These are phyloP conservation scores for Megastigmus dorsalis DNA, from an alignment of 2,888 invertebrate genomes.

Conservation along the genomic window DNA sequence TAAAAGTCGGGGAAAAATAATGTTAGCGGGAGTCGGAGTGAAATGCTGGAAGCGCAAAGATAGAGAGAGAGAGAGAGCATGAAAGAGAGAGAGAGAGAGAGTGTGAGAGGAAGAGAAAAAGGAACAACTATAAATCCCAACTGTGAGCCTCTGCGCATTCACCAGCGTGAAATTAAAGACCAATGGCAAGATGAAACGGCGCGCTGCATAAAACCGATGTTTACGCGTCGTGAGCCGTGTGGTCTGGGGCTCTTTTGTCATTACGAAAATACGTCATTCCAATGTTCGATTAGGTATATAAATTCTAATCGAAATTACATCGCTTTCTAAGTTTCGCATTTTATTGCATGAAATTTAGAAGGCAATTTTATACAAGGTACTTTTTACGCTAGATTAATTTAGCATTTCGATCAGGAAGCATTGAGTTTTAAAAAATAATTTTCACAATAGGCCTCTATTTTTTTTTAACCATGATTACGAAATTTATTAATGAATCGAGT, in stretches of 20 bases:
- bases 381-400: constrained; percentile 27
- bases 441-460: too few species aligned
- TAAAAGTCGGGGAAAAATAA: constrained; percentile 35
- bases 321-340: constrained; percentile 19
- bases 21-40: neutral
- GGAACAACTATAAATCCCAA: constrained; percentile 63
- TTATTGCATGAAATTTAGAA: neutral
- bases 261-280: constrained; percentile 16
- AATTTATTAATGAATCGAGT: constrained; percentile 11
- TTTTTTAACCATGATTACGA: neutral
- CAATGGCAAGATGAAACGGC: constrained; percentile 58
- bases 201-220: constrained; percentile 53
- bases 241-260: constrained; percentile 19
- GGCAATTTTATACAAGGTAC: neutral
- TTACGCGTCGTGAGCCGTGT: constrained; percentile 21
- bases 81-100: constrained; percentile 50
- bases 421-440: too few species aligned
- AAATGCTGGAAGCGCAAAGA: constrained; percentile 31
- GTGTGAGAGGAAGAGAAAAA: constrained; percentile 48
- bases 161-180: constrained; percentile 67
- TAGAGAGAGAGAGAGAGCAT: constrained; percentile 42
- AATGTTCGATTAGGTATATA: constrained; percentile 23
- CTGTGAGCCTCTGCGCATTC: constrained; percentile 53
- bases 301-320: constrained; percentile 42
- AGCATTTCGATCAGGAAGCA: neutral